Evolutionary conservation across 2,113 vertebrate species (phyloP), one percentile per base, ranked within the genome.

Genomic region (Aptenodytes forsteri): DNA sequence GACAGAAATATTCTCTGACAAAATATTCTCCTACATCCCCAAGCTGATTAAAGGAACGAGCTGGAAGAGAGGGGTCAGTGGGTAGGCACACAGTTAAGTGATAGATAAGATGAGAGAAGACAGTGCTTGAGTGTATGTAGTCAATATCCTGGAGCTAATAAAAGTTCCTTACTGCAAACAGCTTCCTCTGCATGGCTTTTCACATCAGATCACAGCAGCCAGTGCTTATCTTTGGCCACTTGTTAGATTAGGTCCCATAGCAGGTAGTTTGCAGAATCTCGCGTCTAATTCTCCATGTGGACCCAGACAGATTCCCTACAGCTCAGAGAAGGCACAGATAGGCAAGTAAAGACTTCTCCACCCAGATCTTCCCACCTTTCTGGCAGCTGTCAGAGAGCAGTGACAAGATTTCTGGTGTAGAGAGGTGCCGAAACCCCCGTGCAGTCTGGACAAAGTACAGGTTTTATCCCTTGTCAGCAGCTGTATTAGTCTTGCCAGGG

Each of bases 51-150:
- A 91, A 95, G 78, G 62, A 90, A 93, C 8, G 26, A 90, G 50
- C 71, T 70, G 66, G 75, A 93, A 93, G 87, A 96, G 56, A 85
- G 75, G 85, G 95, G 96, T 93, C 96, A 94, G 78, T 93, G 71
- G 58, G 79, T 66, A 96, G 85, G 78, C 87, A 90, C 59, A 67
- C 23, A 66, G 87, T 83, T 94, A 95, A 92, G 82, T 4, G 3
- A 88, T 19, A 96, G 93, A 95, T 91, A 97, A 89, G 83, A 96
- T 91, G 94, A 83, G 79, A 96, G 78, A 84, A 95, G 87, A 94
- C 62, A 85, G 87, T 36, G n/a, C 71, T 95, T 66, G 55, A 86
- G 71, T 58, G 18, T 62, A 59, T 40, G 54, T 25, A 96, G 87
- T 93, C 84, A 83, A 78, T 93, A 96, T 78, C 90, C 67, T 12